phyloP scores from a whole-genome alignment of 23 tunicate species.

The Diplosoma virens region DNA sequence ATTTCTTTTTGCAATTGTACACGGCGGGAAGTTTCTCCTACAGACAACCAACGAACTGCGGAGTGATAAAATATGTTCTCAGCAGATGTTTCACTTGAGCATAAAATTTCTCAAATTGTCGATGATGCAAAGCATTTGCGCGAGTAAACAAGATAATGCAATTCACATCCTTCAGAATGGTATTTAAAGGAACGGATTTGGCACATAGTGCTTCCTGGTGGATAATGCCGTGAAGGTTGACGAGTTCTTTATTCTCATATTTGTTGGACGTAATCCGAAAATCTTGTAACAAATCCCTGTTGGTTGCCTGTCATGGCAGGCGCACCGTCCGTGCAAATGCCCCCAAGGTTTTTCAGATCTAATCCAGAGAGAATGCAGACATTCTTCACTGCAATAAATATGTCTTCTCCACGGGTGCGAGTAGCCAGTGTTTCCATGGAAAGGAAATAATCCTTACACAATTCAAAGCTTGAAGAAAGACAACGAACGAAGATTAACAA shows the following conservation, averaged over 20 bases:
- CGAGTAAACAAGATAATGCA: conserved; percentile 35
- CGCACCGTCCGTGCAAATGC: conserved; percentile 38
- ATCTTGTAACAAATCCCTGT: conserved; percentile 54
- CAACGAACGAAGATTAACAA: conserved; percentile 30
- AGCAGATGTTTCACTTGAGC: too few relatives aligned
- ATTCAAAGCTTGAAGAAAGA: conserved; percentile 11
- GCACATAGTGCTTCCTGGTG: conserved; percentile 57
- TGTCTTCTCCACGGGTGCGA: conserved; percentile 29
- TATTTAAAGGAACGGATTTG: conserved; percentile 46
- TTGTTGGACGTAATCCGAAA: conserved; percentile 40
- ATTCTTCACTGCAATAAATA: conserved; percentile 33
- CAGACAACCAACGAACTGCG: too few relatives aligned
- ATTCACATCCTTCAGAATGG: conserved; percentile 39
- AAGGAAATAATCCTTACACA: conserved; percentile 29
- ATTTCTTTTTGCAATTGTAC: too few relatives aligned
- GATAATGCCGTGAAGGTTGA: conserved; percentile 42
- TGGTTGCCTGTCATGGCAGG: conserved; percentile 47
- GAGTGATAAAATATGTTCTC: too few relatives aligned
- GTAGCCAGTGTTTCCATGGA: conserved; percentile 35
- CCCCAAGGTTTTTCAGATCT: conserved; percentile 26
- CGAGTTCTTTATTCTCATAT: conserved; percentile 24
- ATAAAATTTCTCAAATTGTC: conserved; percentile 45
- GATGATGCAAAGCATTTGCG: conserved; percentile 49
- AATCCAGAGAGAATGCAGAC: conserved; percentile 34
- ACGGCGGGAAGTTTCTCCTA: too few relatives aligned